Conservation (phyloP, 64 coral and sea anemone species). For the Catalaphyllia jardinei region DNA sequence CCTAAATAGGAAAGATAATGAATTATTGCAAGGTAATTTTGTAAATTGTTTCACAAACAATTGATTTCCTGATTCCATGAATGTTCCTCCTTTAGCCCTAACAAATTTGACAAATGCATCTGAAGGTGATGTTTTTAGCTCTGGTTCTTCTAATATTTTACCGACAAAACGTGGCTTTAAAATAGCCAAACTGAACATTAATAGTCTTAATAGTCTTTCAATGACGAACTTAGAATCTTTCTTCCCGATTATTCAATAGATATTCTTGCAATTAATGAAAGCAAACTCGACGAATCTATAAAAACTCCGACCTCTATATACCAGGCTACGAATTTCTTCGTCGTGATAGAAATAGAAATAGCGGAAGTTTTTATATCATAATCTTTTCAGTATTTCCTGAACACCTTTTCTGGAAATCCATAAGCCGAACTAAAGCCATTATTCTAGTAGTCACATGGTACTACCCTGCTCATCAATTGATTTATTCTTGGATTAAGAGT, state of each 20-base stretch:
- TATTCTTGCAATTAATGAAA: constrained; percentile 65
- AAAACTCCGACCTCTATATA: constrained; percentile 10
- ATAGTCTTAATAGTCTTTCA: constrained; percentile 1
- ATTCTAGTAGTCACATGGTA: too few species aligned
- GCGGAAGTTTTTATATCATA: neutral
- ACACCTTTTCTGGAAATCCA: too few species aligned
- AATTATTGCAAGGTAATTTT: constrained; percentile 38
- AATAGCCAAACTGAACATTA: constrained; percentile 28
- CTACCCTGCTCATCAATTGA: too few species aligned
- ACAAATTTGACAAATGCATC: neutral
- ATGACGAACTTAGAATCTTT: constrained; percentile 44
- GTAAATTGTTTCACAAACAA: constrained; percentile 38
- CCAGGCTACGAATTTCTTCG: constrained; percentile 4
- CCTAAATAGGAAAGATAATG: constrained; percentile 52
- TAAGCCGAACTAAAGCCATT: too few species aligned
- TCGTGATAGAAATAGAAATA: constrained; percentile 1
- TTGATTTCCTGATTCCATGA: constrained; percentile 42
- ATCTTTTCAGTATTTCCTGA: too few species aligned
- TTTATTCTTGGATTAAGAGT: too few species aligned
- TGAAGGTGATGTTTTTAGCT: neutral
- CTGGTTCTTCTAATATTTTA: constrained; percentile 20
- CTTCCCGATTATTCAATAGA: constrained; percentile 49
- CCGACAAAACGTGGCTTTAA: constrained; percentile 46
- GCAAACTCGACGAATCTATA: constrained; percentile 24
- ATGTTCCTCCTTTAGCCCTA: neutral